A percentile compares a stretch with the other conserved stretches of the same genome.
phyloP scores from a whole-genome alignment of 2,888 invertebrate species.

The Colostygia pectinataria region DNA sequence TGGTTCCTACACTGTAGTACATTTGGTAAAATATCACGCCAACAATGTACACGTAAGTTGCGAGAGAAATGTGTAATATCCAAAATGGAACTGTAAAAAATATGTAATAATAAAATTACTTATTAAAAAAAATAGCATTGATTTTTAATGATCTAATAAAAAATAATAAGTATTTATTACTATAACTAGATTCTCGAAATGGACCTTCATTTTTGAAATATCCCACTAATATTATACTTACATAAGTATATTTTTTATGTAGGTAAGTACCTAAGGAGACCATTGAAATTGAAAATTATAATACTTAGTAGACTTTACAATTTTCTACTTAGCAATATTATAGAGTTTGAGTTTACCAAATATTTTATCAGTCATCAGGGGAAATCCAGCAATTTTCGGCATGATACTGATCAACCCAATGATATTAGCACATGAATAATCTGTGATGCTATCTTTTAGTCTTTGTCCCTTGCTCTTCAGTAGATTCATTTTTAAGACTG shows the following conservation, averaged over 20 bases:
- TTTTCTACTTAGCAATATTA: no score
- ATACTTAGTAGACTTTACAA: no score
- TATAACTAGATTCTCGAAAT: no score
- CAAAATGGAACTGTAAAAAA: slow-evolving; percentile 38
- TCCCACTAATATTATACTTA: no score
- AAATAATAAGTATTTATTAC: no score
- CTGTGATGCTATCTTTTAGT: slow-evolving; percentile 21
- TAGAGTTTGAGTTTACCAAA: slow-evolving; percentile 26
- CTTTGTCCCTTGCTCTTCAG: neutral
- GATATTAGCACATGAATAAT: slow-evolving; percentile 38
- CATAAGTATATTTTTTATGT: no score
- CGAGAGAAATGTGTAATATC: slow-evolving; percentile 34
- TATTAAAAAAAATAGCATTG: no score
- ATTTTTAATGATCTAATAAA: no score
- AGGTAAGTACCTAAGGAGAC: no score
- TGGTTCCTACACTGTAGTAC: slow-evolving; percentile 35
- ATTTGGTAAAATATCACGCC: slow-evolving; percentile 42
- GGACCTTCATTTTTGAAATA: no score
- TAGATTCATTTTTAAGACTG: neutral
- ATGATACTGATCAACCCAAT: slow-evolving; percentile 41
- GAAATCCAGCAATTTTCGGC: slow-evolving; percentile 41
- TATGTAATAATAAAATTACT: neutral
- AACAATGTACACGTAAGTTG: slow-evolving; percentile 36
- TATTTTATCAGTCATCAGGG: slow-evolving; percentile 31
- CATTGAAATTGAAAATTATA: no score